Evolutionary conservation across 1,140 invertebrate genomes (phyloP).

Genomic region (Mercenaria mercenaria): DNA sequence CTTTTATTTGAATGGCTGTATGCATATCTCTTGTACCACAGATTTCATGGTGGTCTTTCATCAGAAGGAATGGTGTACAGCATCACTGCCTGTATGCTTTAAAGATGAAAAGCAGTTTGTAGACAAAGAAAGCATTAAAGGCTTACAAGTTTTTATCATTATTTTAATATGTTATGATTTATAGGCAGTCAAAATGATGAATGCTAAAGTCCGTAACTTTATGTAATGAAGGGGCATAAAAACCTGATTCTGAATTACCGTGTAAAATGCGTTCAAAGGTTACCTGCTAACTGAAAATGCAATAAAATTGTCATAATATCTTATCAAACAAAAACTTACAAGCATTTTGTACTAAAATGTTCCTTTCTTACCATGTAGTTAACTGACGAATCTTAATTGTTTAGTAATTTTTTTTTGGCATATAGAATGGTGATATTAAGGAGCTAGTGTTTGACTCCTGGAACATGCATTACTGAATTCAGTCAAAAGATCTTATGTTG

Average conservation of each 20-base stretch:
- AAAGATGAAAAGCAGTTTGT: too few species aligned
- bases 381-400: too few species aligned
- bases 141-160: neutral
- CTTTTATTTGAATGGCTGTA: too few species aligned
- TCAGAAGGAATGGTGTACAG: too few species aligned
- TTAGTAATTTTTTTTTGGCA: too few species aligned
- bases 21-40: too few species aligned
- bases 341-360: neutral
- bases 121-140: neutral
- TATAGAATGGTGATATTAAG: too few species aligned
- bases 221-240: neutral
- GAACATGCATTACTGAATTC: too few species aligned
- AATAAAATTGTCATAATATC: slow-evolving; percentile 2
- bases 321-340: neutral
- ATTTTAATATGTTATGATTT: neutral
- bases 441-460: too few species aligned
- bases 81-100: too few species aligned
- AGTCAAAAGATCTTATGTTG: too few species aligned
- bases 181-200: neutral
- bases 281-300: neutral
- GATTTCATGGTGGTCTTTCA: too few species aligned
- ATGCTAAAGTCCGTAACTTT: neutral
- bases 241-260: neutral
- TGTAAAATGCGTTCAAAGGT: neutral
- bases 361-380: neutral